Evolutionary conservation across 2,113 vertebrate species (phyloP).

Genomic region (Psophia crepitans): DNA sequence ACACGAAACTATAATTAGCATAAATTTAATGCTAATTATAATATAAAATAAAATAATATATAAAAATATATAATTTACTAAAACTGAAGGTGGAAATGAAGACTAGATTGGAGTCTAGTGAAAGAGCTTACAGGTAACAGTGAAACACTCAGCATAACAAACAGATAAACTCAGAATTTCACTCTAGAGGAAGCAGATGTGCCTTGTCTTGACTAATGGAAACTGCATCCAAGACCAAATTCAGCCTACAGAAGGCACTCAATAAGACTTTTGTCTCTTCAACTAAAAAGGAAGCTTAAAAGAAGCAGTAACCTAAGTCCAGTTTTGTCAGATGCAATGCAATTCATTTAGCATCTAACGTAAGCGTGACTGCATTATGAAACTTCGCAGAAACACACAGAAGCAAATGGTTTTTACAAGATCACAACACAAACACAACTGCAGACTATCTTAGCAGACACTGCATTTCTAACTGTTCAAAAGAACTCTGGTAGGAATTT

Average conservation of each 20-base stretch:
- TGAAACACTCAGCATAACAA: background rate
- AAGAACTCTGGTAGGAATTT: background rate
- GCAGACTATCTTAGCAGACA: background rate
- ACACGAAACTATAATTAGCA: background rate
- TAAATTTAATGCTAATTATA: background rate
- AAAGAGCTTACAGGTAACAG: background rate
- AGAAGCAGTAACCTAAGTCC: background rate
- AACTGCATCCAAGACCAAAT: background rate
- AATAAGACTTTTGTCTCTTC: background rate
- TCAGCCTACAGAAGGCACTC: background rate
- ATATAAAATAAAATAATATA: too few relatives aligned
- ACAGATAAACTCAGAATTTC: background rate
- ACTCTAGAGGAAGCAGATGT: background rate
- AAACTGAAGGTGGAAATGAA: background rate
- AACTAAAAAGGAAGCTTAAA: background rate
- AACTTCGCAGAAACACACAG: background rate
- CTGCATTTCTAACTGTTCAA: background rate
- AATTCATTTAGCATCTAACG: background rate
- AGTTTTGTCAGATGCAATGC: background rate
- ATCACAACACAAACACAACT: background rate
- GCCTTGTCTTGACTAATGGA: background rate
- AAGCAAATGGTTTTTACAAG: background rate
- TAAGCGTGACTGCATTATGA: background rate
- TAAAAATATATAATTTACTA: too few relatives aligned
- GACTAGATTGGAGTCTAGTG: background rate